These are phyloP conservation scores for Drosophila quinaria DNA, from an alignment of 2,888 invertebrate species.

Conservation along the genomic window DNA sequence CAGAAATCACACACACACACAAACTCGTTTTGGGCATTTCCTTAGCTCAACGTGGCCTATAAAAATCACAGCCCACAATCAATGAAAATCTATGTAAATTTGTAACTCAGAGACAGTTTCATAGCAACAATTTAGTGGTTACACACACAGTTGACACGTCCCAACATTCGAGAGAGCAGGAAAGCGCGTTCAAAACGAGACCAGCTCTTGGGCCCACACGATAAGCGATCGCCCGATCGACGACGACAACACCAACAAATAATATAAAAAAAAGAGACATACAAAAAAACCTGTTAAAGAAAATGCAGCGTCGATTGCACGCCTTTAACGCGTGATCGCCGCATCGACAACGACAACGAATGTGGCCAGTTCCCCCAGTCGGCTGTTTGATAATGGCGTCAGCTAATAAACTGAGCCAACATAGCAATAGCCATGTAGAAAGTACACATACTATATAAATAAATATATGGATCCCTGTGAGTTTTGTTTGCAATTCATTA, in stretches of 20 bases:
- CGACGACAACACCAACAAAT: conserved; percentile 15
- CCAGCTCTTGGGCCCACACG: conserved; percentile 31
- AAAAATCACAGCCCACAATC: conserved; percentile 27
- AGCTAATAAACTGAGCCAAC: conserved; percentile 65
- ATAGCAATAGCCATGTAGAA: conserved; percentile 59
- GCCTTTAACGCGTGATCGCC: conserved; percentile 72
- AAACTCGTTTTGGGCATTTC: conserved; percentile 31
- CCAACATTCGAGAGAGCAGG: conserved; percentile 16
- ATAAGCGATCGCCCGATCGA: conserved; percentile 47
- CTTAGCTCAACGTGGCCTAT: conserved; percentile 46
- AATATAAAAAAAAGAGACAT: conserved; percentile 12
- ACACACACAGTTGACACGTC: conserved; percentile 34
- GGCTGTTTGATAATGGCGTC: conserved; percentile 64
- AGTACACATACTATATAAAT: conserved; percentile 29
- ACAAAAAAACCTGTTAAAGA: conserved; percentile 72
- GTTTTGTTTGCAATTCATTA: conserved; percentile 53
- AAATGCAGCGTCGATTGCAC: conserved; percentile 71
- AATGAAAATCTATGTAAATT: conserved; percentile 52
- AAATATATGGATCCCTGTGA: conserved; percentile 5
- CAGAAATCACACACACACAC: conserved; percentile 1
- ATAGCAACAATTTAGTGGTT: conserved; percentile 26
- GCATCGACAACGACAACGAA: conserved; percentile 34
- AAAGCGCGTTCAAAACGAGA: conserved; percentile 51
- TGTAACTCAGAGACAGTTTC: conserved; percentile 33
- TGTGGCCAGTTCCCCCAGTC: conserved; percentile 39